A percentile compares a stretch with the other conserved stretches of the same genome.
phyloP scores from a whole-genome alignment of 2,888 invertebrate genomes.

The Trichogramma dendrolimi region DNA sequence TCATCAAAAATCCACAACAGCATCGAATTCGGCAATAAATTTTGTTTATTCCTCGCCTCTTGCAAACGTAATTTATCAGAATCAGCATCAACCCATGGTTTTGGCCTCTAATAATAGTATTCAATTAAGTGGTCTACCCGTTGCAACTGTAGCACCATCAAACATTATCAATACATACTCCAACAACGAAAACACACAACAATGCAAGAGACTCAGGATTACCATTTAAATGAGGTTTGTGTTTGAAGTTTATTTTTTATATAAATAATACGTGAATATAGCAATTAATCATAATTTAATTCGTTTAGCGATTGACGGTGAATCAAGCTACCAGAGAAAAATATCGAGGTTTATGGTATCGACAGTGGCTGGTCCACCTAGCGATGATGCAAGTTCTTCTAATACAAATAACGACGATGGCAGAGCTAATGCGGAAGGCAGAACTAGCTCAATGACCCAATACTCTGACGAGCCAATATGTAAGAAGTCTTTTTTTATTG shows the following conservation, averaged over 20 bases:
- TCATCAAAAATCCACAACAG: constrained; percentile 45
- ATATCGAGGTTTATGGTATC: constrained; percentile 76
- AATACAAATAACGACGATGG: constrained; percentile 32
- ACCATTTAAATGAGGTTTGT: too few relatives aligned
- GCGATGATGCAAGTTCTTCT: constrained; percentile 29
- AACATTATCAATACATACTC: not conserved
- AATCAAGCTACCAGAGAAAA: constrained; percentile 62
- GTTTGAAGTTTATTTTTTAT: not conserved
- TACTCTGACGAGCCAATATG: constrained; percentile 27
- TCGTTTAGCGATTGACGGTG: constrained; percentile 30
- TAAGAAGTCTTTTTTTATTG: constrained; percentile 4
- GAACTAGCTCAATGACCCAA: constrained; percentile 3
- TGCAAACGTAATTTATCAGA: constrained; percentile 18
- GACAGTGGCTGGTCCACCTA: constrained; percentile 48
- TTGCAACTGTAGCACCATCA: constrained; percentile 38
- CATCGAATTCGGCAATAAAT: constrained; percentile 40
- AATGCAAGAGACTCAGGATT: constrained; percentile 41
- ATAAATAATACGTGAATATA: not conserved
- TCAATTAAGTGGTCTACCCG: constrained; percentile 35
- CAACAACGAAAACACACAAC: constrained; percentile 27
- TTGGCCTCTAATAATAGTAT: constrained; percentile 37
- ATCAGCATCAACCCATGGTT: constrained; percentile 31
- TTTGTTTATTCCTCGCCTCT: not conserved
- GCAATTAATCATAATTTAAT: not conserved
- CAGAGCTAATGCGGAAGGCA: constrained; percentile 18